Evolutionary conservation across 2,888 invertebrate species (phyloP).

Genomic region (Parasteatoda lunata): DNA sequence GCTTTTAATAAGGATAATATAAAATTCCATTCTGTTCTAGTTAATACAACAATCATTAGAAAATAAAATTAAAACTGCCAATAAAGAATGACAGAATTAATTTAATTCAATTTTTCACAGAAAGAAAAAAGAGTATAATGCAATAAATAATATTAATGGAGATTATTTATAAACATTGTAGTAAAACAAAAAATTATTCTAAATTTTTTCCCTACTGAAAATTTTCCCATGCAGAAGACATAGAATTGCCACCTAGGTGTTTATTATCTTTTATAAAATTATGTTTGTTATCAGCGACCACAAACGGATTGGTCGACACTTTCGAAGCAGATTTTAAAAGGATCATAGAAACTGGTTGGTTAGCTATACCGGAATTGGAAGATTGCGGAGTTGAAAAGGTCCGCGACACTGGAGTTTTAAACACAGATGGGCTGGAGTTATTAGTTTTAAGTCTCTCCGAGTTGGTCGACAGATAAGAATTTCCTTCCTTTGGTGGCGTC

Average conservation of each 20-base stretch:
- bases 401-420: slow-evolving; percentile 34
- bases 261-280: slow-evolving; percentile 28
- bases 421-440: background rate
- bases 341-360: slow-evolving; percentile 20
- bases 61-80: no score
- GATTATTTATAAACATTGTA: no score
- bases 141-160: no score
- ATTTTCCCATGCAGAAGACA: slow-evolving; percentile 54
- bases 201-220: slow-evolving; percentile 31
- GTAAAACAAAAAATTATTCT: no score
- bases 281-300: slow-evolving; percentile 55
- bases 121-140: no score
- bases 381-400: slow-evolving; percentile 52
- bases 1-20: no score
- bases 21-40: no score
- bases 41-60: no score
- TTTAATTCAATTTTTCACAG: no score
- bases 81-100: no score
- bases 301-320: slow-evolving; percentile 58
- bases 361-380: slow-evolving; percentile 21
- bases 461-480: slow-evolving; percentile 24
- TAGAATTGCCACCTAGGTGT: background rate
- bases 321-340: slow-evolving; percentile 41
- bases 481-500: background rate
- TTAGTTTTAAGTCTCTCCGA: slow-evolving; percentile 46